Evolutionary conservation across 1,140 invertebrate genomes (phyloP).

Genomic region (Aphis gossypii): DNA sequence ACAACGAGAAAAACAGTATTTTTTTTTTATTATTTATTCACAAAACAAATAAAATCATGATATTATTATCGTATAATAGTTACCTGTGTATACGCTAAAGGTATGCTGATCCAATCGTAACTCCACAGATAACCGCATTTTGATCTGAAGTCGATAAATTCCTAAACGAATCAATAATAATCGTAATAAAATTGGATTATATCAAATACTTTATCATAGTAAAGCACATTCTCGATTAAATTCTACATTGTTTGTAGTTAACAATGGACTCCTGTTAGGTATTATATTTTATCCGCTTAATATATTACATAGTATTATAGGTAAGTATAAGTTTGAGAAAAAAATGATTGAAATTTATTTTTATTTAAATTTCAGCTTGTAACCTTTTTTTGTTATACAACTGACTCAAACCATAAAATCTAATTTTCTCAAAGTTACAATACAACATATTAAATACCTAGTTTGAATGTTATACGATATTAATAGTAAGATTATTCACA

Average conservation of each 20-base stretch:
- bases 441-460: background rate
- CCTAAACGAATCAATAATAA: constrained; percentile 64
- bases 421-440: background rate
- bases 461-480: background rate
- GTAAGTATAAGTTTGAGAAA: background rate
- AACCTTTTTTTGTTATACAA: background rate
- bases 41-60: background rate
- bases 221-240: background rate
- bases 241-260: background rate
- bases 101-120: constrained; percentile 87
- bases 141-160: constrained; percentile 74
- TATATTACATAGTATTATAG: too few relatives aligned
- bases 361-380: background rate
- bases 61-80: constrained; percentile 12
- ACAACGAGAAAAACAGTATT: background rate
- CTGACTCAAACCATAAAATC: background rate
- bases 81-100: constrained; percentile 84
- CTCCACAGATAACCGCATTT: constrained; percentile 78
- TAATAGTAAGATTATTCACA: background rate
- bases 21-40: background rate
- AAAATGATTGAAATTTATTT: background rate
- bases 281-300: background rate
- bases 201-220: background rate
- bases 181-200: background rate
- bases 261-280: background rate